Percentiles rank a stretch among this genome's conserved stretches.
These are phyloP conservation scores for Nymphalis urticae DNA, from an alignment of 2,888 invertebrate species.

Conservation along the genomic window DNA sequence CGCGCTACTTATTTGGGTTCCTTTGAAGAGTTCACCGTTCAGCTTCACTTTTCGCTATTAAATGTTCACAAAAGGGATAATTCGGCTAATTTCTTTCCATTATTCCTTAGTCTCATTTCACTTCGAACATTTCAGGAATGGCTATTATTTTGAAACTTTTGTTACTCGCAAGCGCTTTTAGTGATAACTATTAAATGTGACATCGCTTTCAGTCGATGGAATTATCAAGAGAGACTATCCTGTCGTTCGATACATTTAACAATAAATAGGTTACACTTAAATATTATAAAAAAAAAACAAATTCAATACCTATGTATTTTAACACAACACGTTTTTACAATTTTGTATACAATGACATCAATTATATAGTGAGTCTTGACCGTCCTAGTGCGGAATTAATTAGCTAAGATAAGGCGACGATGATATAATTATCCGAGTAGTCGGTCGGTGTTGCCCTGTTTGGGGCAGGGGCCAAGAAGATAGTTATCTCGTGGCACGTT, in stretches of 20 bases:
- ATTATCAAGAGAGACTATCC: conserved; percentile 10
- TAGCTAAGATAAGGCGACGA: conserved; percentile 60
- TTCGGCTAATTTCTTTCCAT: conserved; percentile 35
- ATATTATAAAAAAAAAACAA: too few species aligned
- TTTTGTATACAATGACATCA: neutral
- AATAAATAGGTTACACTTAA: neutral
- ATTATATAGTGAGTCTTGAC: conserved; percentile 34
- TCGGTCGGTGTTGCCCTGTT: conserved; percentile 20
- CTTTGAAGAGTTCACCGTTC: conserved; percentile 21
- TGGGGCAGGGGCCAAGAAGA: conserved; percentile 18
- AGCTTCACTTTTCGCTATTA: conserved; percentile 14
- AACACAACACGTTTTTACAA: too few species aligned
- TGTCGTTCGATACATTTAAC: neutral
- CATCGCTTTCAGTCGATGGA: conserved; percentile 16
- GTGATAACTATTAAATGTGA: conserved; percentile 26
- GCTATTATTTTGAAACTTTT: conserved; percentile 35
- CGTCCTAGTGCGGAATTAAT: conserved; percentile 59
- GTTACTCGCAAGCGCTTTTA: conserved; percentile 21
- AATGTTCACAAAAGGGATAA: conserved; percentile 24
- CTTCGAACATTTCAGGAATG: conserved; percentile 28
- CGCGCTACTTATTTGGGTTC: conserved; percentile 18
- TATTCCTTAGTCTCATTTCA: conserved; percentile 26
- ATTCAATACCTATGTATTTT: too few species aligned
- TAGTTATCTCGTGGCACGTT: conserved; percentile 21
- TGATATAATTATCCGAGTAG: conserved; percentile 61